Evolutionary conservation across 2,888 invertebrate genomes (phyloP), one percentile per base, ranked within the genome.

Genomic region (Agrenia bidenticulata): DNA sequence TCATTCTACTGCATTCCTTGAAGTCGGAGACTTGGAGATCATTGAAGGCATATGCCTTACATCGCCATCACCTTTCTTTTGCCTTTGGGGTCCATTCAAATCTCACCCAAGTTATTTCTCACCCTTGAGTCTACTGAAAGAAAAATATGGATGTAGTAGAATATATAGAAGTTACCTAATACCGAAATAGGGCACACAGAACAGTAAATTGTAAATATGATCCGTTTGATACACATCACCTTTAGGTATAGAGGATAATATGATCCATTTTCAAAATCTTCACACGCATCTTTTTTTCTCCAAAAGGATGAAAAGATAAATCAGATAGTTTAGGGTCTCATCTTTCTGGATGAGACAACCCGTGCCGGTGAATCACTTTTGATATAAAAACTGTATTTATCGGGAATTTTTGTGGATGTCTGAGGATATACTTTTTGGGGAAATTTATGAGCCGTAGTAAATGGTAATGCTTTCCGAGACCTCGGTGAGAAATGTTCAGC

Each of bases 181-280:
- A 45, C 45, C n/a, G n/a, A 19, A 9, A n/a, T 19, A 45, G 45
- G 15, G n/a, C 45, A 45, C 45, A 15, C 11, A n/a, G 19, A 45
- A 19, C 15, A 45, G 45, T 45, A 15, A 15, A 15, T 45, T n/a
- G 4, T 45, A 19, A 45, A 45, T 45, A 4, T 45, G 15, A 45
- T 45, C 45, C 45, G 15, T 45, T 45, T 45, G 45, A 19, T 45
- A 45, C 45, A 45, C 56, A 57, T 27, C 56, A 57, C 56, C 56
- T 57, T 57, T 41, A 9, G 11, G 19, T 37, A 37, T 27, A 5
- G 23, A 39, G 41, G 37, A 11, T 27, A 39, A 37, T 23, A 57
- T 57, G 56, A 57, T 41, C 56, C 56, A 55, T 55, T 55, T 55
- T 55, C 37, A 41, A 54, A 57, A 57, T 57, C 56, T 57, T 57